Percentiles rank a stretch among this genome's conserved stretches.
Evolutionary conservation across 2,888 invertebrate species (phyloP).

Genomic region (Taphrorychus bicolor): DNA sequence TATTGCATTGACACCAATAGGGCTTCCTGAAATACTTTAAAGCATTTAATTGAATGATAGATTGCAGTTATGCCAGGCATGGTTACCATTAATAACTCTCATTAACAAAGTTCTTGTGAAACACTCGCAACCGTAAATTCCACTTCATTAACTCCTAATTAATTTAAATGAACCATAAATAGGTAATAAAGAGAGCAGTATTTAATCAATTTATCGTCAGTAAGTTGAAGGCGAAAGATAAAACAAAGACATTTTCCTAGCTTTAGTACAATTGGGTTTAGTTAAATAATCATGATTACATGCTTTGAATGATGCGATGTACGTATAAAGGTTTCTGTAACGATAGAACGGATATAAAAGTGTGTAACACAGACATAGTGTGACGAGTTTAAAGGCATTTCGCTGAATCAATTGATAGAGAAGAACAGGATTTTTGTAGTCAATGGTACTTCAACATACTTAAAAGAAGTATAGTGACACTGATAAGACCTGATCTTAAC

Average conservation of each 20-base stretch:
- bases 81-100: neutral
- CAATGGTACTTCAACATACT: constrained; percentile 38
- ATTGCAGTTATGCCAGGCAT: neutral
- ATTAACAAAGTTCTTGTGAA: constrained; percentile 1
- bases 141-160: constrained; percentile 7
- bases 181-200: neutral
- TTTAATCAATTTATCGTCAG: too few relatives aligned
- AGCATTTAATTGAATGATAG: neutral
- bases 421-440: constrained; percentile 38
- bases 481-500: constrained; percentile 39
- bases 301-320: neutral
- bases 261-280: neutral
- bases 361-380: constrained; percentile 28
- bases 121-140: constrained; percentile 2
- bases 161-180: constrained; percentile 2
- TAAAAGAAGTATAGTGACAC: constrained; percentile 37
- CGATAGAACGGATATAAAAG: constrained; percentile 23
- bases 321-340: constrained; percentile 13
- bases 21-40: neutral
- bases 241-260: too few relatives aligned
- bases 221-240: neutral
- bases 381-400: constrained; percentile 20
- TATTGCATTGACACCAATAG: neutral
- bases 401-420: constrained; percentile 35
- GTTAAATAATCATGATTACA: neutral